phyloP scores from a whole-genome alignment of 2,888 invertebrate genomes.

The Lacanobia wlatinum region DNA sequence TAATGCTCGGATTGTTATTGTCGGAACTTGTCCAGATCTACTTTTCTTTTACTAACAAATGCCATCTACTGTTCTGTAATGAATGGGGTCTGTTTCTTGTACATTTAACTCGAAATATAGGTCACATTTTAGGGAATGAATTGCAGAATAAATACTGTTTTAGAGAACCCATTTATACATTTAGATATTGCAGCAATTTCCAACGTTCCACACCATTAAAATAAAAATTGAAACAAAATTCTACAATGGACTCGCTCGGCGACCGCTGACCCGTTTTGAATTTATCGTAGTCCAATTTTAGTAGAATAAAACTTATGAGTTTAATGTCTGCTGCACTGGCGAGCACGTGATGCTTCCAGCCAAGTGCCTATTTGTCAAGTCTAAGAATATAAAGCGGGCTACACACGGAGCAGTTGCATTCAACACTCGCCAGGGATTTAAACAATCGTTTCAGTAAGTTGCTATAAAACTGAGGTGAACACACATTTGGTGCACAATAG shows the following conservation, averaged over 20 bases:
- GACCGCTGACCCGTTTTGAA: constrained; percentile 56
- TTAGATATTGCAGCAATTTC: constrained; percentile 21
- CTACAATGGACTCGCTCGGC: constrained; percentile 38
- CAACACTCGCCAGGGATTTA: constrained; percentile 53
- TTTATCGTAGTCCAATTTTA: constrained; percentile 61
- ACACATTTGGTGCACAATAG: constrained; percentile 40
- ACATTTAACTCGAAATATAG: constrained; percentile 13
- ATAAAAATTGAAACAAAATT: constrained; percentile 59
- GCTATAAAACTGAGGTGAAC: constrained; percentile 54
- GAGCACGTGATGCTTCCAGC: constrained; percentile 58
- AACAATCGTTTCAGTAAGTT: constrained; percentile 53
- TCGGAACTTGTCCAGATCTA: constrained; percentile 35
- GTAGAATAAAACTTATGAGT: constrained; percentile 60
- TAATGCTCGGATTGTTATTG: constrained; percentile 43
- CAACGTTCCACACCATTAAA: constrained; percentile 45
- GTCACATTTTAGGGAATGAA: constrained; percentile 6
- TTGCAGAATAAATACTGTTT: background rate
- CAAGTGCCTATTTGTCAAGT: constrained; percentile 66
- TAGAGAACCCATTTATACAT: constrained; percentile 12
- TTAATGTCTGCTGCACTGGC: constrained; percentile 53
- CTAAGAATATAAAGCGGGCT: constrained; percentile 55
- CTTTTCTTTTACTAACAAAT: constrained; percentile 31
- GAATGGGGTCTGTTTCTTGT: constrained; percentile 7
- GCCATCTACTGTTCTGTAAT: constrained; percentile 6
- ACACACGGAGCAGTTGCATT: constrained; percentile 49